Base-by-base conservation (phyloP, 2,888 invertebrate species). In the Rhaphigaster nebulosa region DNA sequence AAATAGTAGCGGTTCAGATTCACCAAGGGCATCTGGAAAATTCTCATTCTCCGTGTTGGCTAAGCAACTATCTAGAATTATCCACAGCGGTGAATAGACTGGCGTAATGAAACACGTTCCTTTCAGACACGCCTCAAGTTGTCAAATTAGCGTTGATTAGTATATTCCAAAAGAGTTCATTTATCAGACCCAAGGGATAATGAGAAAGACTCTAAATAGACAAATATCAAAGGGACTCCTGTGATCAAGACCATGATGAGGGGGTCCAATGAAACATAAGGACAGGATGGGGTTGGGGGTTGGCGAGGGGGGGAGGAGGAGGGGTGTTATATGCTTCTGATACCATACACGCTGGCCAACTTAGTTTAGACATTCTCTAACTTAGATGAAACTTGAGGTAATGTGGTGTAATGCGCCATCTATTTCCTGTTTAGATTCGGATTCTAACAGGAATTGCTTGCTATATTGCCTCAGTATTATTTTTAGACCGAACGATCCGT, bases 381-480 rank as follows among this genome's bases (percentile, higher is more conserved):
- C 84, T 84, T 84, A 84, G 84, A 84, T 84, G 84, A 84, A 84
- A 84, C 41, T 84, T 84, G 84, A 84, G 84, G 84, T 84, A 41
- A 45, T 84, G 45, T 45, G 26, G 84, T 84, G 45, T 84, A 84
- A 84, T 84, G 20, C 70, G 70, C 70, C 65, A 65, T 65, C 80
- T n/a, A 84, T 84, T 45, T 84, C 84, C 41, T 84, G 84, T 45
- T 84, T 84, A 84, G 26, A 84, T 45, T 45, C 34, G 20, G 38
- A 70, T 70, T 70, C 13, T 23, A 8, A 18, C 70, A 18, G 5
- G 8, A 34, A 70, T 70, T 70, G 13, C 70, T 70, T 70, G 29
- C 38, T 70, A 70, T 1, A 34, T 34, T 34, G 34, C 34, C 29
- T 65, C 65, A 20, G 20, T 70, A 34, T 34, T 70, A 70, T 34